phyloP scores from a whole-genome alignment of 2,797 vertebrate genomes.

The Rhinoraja longicauda region DNA sequence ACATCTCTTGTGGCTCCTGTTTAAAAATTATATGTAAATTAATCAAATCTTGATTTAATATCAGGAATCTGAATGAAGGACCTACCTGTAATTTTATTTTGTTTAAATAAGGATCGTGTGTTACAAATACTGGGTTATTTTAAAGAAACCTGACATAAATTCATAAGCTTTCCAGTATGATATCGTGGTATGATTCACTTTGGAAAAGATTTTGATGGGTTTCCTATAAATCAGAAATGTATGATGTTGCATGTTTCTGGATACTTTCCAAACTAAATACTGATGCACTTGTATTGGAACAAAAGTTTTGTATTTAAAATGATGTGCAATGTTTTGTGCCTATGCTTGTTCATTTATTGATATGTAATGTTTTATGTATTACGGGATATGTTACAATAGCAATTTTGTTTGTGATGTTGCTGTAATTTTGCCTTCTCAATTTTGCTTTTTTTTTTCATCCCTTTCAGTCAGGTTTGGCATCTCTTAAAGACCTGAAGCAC shows the following conservation, averaged over 20 bases:
- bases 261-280: not conserved
- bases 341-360: not conserved
- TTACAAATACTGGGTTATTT: not conserved
- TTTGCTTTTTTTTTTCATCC: slow-evolving; percentile 43
- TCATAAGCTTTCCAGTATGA: not conserved
- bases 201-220: not conserved
- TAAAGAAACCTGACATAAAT: not conserved
- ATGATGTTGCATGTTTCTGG: not conserved
- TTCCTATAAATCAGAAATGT: not conserved
- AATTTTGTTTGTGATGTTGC: not conserved
- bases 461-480: slow-evolving; percentile 65
- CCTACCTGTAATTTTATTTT: not conserved
- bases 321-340: not conserved
- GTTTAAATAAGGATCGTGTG: not conserved
- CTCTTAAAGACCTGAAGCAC: slow-evolving; percentile 65
- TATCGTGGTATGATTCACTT: not conserved
- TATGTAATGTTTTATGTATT: not conserved
- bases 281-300: not conserved
- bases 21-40: slow-evolving; percentile 3
- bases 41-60: slow-evolving; percentile 6
- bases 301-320: not conserved
- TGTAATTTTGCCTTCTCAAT: not conserved
- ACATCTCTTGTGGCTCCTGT: not conserved
- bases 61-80: not conserved
- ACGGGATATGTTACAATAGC: not conserved